phyloP scores from a whole-genome alignment of 2,797 vertebrate species.

The Aldrovandia affinis region DNA sequence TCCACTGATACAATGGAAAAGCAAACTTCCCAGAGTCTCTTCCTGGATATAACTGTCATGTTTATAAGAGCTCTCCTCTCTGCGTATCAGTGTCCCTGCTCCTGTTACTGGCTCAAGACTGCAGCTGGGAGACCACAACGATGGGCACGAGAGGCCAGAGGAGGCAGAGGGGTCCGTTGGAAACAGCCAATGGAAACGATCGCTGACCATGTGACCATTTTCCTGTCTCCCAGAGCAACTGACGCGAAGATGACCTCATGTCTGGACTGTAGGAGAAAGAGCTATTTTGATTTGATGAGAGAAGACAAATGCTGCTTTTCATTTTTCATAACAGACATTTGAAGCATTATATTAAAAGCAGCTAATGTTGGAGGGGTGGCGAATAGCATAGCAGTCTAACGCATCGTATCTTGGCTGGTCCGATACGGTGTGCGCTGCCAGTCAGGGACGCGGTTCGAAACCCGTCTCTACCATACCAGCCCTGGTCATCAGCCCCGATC shows the following conservation, averaged over 20 bases:
- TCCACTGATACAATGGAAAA: no score
- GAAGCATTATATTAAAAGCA: not conserved
- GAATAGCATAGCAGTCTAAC: no score
- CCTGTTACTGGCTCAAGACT: not conserved
- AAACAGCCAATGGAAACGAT: not conserved
- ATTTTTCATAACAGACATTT: not conserved
- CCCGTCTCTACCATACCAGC: no score
- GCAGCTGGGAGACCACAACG: not conserved
- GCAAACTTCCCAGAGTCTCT: no score
- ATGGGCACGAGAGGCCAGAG: not conserved
- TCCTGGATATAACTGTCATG: not conserved
- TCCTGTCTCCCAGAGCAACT: not conserved
- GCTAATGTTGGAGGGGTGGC: not conserved
- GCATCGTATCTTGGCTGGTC: no score
- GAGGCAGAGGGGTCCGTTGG: not conserved
- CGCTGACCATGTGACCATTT: not conserved
- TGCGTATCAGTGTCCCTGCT: not conserved
- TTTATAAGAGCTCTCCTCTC: not conserved
- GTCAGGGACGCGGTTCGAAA: no score
- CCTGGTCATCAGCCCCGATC: no score
- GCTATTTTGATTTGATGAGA: not conserved
- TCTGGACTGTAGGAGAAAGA: not conserved
- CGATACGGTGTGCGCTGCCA: no score
- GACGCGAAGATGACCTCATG: not conserved
- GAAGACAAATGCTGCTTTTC: not conserved